Base-by-base conservation (phyloP, 2,888 invertebrate genomes). In the Standfussiana lucernea region DNA sequence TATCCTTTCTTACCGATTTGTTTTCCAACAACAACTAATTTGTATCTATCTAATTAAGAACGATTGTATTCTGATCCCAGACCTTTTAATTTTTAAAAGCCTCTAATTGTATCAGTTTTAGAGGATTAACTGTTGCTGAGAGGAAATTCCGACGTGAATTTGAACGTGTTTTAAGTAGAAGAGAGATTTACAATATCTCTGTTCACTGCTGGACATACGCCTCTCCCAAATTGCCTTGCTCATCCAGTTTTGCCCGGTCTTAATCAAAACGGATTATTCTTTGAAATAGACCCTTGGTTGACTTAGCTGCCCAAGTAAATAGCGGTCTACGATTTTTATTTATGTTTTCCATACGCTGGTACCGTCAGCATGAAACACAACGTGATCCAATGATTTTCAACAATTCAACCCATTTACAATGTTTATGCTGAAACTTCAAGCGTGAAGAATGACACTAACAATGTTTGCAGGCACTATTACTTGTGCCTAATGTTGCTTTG, bases 401-500 rank as follows among this genome's bases (percentile, higher is more conserved):
- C 64, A 35, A 47, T 68, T 24, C 53, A 35, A 62, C 45, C 32
- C 42, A 56, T 81, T 66, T 62, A 18, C 32, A 56, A 35, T 47
- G 15, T 75, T 70, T 76, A 67, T 28, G 4, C 45, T 66, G 61
- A 13, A 75, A 56, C 70, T 5, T 28, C 53, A 71, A 32, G 53
- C 80, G 70, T 80, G 82, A 75, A 76, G 40, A 56, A 47, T 61
- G 42, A 59, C 35, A 50, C 28, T 53, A 32, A 56, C 3, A 37
- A 45, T 70, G 47, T 80, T 68, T 50, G 40, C 35, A n/a, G 37
- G 56, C 24, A 47, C 32, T 5, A 66, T 37, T 56, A 47, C 15
- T 24, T 40, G 56, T 35, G 4, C n/a, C 6, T 40, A 37, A 75
- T 64, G 21, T 67, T 53, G 61, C 61, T 42, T 10, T 40, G 40